A percentile compares a stretch with the other conserved stretches of the same genome.
Conservation (phyloP, 2,888 invertebrate species). For the Halictus ligatus region DNA sequence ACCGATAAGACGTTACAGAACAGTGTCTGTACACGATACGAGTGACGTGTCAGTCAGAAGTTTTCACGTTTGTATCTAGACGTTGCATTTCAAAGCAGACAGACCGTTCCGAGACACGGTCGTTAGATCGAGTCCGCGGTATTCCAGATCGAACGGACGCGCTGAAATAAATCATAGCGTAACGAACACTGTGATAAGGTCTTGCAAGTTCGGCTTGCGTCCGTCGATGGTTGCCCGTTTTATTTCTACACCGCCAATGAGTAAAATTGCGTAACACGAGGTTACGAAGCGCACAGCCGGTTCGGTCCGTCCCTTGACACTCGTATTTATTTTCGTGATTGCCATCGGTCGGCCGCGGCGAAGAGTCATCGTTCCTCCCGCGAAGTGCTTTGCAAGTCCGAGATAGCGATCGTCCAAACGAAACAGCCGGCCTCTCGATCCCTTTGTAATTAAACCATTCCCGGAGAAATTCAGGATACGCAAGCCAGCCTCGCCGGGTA, state of each 20-base stretch:
- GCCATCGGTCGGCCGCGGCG: neutral
- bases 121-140: neutral
- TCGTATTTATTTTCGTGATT: slow-evolving; percentile 38
- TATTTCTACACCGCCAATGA: slow-evolving; percentile 44
- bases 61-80: neutral
- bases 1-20: neutral
- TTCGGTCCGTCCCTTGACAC: slow-evolving; percentile 20
- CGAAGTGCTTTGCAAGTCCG: slow-evolving; percentile 1
- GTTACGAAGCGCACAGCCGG: slow-evolving; percentile 30
- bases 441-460: neutral
- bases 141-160: neutral
- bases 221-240: slow-evolving; percentile 24
- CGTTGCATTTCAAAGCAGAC: neutral
- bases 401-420: neutral
- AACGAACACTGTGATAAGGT: neutral
- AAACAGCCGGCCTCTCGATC: neutral
- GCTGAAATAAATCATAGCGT: neutral
- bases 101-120: neutral
- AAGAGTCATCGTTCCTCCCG: neutral
- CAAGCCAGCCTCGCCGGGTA: neutral
- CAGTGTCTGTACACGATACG: neutral
- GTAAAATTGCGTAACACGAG: slow-evolving; percentile 43
- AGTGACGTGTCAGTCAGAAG: neutral
- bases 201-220: neutral
- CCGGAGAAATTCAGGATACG: neutral